Evolutionary conservation across 2,888 invertebrate genomes (phyloP), one percentile per base, ranked within the genome.

Genomic region (Microplitis manilae): DNA sequence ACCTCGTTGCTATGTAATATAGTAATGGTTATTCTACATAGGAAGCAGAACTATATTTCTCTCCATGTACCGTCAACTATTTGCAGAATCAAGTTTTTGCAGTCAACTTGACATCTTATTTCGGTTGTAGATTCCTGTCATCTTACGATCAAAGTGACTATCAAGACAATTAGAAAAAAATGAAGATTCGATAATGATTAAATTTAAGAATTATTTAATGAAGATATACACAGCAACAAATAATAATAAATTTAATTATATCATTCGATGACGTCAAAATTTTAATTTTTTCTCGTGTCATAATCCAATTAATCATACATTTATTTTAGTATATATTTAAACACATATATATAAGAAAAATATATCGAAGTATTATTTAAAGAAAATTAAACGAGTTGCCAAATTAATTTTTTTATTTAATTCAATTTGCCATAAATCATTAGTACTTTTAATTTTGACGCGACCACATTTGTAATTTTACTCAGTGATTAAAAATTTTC

Each of bases 291-390:
- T 17, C 64, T 17, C 39, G 71, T 72, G 62, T 40, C 40, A 17
- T 62, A 39, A 64, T 7, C 15, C 7, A 7, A 38, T 67, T 20
- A 39, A 67, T 67, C 20, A 38, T 61, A 62, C 30, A 38, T 64
- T 73, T 39, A 73, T 65, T 73, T 17, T 39, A 30, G n/a, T 61
- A 60, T 30, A 71, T 6, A 30, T 15, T 38, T 62, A 71, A 30
- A 50, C 65, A 61, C 6, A 72, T 15, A 59, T 13, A 59, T 59
- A 59, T 4, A 13, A 61, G 15, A 71, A 40, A 61, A 13, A 61
- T 72, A 39, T 64, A 15, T 64, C 20, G n/a, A 17, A 77, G 65
- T 62, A 79, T 79, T 79, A 79, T 79, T 79, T 79, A 77, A 77
- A 77, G 81, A 79, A 74, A 68, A 73, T 50, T 60, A 69, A 60